Conservation (phyloP, 2,888 invertebrate species). For the Fabriciana adippe region DNA sequence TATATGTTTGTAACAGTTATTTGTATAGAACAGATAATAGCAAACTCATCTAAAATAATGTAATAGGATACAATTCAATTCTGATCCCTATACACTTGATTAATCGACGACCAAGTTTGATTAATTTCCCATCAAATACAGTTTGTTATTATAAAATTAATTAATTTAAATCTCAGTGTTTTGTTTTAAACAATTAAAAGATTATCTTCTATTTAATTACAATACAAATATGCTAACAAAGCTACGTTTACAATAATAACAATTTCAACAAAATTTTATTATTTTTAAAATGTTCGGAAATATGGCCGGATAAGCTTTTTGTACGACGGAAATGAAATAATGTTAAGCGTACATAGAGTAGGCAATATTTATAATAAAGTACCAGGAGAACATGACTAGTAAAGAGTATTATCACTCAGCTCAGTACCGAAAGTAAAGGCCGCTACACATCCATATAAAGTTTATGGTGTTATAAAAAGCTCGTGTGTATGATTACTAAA, state of each 20-base stretch:
- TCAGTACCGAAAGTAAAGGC: slow-evolving; percentile 6
- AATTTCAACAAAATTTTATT: background rate
- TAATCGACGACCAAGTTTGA: slow-evolving; percentile 17
- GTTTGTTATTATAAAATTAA: slow-evolving; percentile 9
- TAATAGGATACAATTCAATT: slow-evolving; percentile 2
- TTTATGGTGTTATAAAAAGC: slow-evolving; percentile 24
- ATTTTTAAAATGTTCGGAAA: background rate
- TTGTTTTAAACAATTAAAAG: background rate
- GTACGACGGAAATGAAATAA: slow-evolving; percentile 15
- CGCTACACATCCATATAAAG: slow-evolving; percentile 12
- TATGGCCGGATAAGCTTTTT: background rate
- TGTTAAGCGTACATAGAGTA: background rate
- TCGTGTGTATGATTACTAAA: slow-evolving; percentile 8
- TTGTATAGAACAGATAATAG: background rate
- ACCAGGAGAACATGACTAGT: slow-evolving; percentile 41
- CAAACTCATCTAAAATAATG: slow-evolving; percentile 6
- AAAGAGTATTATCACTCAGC: slow-evolving; percentile 28
- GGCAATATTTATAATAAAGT: slow-evolving; percentile 30
- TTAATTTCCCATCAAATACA: slow-evolving; percentile 19
- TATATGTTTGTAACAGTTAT: background rate
- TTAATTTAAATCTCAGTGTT: slow-evolving; percentile 1
- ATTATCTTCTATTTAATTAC: background rate
- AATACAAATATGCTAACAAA: background rate
- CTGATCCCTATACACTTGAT: background rate
- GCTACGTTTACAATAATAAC: background rate